phyloP scores from a whole-genome alignment of 2,888 invertebrate genomes.

The Ceramica pisi region DNA sequence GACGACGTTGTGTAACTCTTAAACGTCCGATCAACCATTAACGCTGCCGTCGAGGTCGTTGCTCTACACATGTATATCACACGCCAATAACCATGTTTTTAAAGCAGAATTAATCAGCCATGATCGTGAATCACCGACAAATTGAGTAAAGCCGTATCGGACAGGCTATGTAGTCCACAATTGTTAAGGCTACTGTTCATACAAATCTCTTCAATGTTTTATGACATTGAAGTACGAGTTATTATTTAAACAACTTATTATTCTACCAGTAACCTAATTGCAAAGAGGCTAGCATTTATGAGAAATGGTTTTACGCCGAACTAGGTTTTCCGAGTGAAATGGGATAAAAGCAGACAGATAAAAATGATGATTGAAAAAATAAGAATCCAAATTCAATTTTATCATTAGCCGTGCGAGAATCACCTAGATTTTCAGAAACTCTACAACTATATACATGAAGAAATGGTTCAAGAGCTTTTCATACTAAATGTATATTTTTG shows the following conservation, averaged over 20 bases:
- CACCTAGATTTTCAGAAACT: not conserved
- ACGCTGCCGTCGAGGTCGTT: conserved; percentile 84
- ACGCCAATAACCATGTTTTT: conserved; percentile 72
- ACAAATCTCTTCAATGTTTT: not conserved
- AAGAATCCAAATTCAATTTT: no score
- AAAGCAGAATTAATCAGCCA: conserved; percentile 50
- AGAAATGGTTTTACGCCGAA: not conserved
- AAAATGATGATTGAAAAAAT: not conserved
- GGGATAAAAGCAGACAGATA: not conserved
- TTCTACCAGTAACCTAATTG: no score
- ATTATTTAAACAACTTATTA: conserved; percentile 4
- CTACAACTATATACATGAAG: no score
- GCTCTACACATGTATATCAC: conserved; percentile 79
- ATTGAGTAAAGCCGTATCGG: conserved; percentile 18
- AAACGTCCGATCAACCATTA: conserved; percentile 82
- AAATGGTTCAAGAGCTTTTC: not conserved
- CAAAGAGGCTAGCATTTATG: not conserved
- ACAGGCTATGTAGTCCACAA: conserved; percentile 8
- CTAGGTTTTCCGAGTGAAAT: not conserved
- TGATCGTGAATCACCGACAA: conserved; percentile 47
- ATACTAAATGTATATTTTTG: not conserved
- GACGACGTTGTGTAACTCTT: conserved; percentile 85
- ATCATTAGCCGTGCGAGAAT: not conserved
- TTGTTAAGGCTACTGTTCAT: not conserved
- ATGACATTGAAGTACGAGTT: not conserved